Evolutionary conservation across 2,797 vertebrate genomes (phyloP).

Genomic region (Martes flavigula): DNA sequence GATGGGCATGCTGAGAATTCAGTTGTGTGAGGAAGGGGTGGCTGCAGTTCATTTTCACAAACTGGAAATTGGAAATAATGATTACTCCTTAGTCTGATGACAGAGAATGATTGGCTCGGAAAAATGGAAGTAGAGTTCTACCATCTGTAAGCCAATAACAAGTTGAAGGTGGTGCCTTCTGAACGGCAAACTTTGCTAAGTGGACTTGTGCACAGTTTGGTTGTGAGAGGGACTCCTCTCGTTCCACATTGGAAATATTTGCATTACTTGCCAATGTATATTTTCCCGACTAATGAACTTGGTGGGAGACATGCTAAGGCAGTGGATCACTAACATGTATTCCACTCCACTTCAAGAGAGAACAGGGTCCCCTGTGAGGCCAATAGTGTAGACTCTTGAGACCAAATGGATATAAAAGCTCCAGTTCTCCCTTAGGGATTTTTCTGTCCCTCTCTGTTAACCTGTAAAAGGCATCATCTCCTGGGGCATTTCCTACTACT

Average conservation of each 20-base stretch:
- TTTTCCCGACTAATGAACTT: not conserved
- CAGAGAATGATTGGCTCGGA: not conserved
- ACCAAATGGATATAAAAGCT: not conserved
- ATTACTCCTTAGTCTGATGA: not conserved
- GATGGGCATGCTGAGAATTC: not conserved
- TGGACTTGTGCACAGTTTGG: not conserved
- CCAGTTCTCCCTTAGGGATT: not conserved
- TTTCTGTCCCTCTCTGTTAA: not conserved
- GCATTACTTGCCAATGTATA: not conserved
- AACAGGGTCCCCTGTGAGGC: not conserved
- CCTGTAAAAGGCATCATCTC: not conserved
- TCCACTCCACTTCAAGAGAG: not conserved
- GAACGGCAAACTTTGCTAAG: not conserved
- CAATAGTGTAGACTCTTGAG: not conserved
- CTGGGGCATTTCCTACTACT: not conserved
- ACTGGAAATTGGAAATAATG: not conserved
- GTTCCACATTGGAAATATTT: not conserved
- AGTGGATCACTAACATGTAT: not conserved
- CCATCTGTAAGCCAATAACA: not conserved
- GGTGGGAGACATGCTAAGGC: not conserved
- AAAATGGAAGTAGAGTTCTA: not conserved
- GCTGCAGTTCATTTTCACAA: not conserved
- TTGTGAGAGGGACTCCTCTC: not conserved
- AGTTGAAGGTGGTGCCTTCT: not conserved
- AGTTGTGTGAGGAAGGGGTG: not conserved